Evolutionary conservation across 2,888 invertebrate species (phyloP).

Genomic region (Patella caerulea): DNA sequence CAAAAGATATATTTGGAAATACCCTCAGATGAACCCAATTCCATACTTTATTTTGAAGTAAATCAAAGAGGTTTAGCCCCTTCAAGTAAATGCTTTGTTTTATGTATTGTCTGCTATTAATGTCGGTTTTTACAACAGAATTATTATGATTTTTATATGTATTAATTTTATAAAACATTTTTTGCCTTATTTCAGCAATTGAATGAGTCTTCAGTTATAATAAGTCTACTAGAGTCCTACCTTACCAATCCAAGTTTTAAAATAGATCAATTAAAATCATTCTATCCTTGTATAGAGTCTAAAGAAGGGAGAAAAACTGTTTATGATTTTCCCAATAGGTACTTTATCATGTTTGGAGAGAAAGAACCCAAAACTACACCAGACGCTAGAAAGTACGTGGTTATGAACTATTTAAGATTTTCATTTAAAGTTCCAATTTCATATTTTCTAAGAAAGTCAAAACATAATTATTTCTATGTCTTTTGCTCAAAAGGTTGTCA

Average conservation of each 20-base stretch:
- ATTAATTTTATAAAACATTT: neutral
- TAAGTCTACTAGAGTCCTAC: slow-evolving; percentile 88
- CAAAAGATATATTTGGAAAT: too few species aligned
- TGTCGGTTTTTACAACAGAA: too few species aligned
- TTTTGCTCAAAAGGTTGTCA: too few species aligned
- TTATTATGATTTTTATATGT: too few species aligned
- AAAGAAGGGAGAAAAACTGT: slow-evolving; percentile 58
- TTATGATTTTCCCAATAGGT: slow-evolving; percentile 67
- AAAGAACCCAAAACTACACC: slow-evolving; percentile 27
- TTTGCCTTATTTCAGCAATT: slow-evolving; percentile 83
- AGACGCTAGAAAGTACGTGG: neutral
- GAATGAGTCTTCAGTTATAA: slow-evolving; percentile 93
- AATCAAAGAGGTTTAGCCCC: too few species aligned
- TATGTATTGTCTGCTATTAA: too few species aligned
- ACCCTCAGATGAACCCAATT: too few species aligned
- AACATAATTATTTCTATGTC: too few species aligned
- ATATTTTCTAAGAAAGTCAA: too few species aligned
- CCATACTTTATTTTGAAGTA: too few species aligned
- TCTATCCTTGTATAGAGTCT: slow-evolving; percentile 61
- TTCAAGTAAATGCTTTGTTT: too few species aligned
- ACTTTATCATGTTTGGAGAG: slow-evolving; percentile 68
- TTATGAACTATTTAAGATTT: neutral
- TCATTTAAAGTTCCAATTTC: too few species aligned
- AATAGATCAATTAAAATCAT: slow-evolving; percentile 76
- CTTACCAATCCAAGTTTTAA: slow-evolving; percentile 74